phyloP scores from a whole-genome alignment of 2,888 invertebrate genomes.

The Rhagonycha fulva region DNA sequence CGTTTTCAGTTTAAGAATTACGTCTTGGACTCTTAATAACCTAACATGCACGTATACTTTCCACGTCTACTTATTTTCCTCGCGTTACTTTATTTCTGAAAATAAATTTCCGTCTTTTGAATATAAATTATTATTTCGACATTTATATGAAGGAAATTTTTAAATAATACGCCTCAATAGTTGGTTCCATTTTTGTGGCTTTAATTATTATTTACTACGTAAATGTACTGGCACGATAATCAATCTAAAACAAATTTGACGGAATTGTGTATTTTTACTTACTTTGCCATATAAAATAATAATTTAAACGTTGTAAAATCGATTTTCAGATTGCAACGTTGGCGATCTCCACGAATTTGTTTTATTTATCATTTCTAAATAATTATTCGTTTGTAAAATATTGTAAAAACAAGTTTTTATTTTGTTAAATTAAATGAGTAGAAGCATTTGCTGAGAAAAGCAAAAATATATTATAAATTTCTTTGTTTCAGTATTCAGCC shows the following conservation, averaged over 20 bases:
- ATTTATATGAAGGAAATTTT: neutral
- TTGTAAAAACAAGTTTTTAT: neutral
- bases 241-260: neutral
- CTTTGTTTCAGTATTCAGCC: slow-evolving; percentile 69
- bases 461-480: slow-evolving; percentile 8
- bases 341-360: neutral
- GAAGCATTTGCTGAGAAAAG: neutral
- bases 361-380: neutral
- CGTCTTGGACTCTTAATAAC: slow-evolving; percentile 36
- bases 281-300: neutral
- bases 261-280: neutral
- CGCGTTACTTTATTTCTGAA: slow-evolving; percentile 1
- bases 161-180: neutral
- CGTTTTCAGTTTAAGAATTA: slow-evolving; percentile 32
- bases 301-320: neutral
- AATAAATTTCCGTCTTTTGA: slow-evolving; percentile 1
- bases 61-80: slow-evolving; percentile 12
- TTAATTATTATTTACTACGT: neutral
- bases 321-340: neutral
- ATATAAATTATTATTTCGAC: slow-evolving; percentile 4
- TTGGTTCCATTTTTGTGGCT: neutral
- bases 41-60: slow-evolving; percentile 40
- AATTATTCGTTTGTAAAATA: too few relatives aligned
- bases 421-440: neutral
- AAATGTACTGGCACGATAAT: neutral